Evolutionary conservation across 1,140 invertebrate genomes (phyloP), one percentile per base, ranked within the genome.

Genomic region (Calephelis virginiensis): DNA sequence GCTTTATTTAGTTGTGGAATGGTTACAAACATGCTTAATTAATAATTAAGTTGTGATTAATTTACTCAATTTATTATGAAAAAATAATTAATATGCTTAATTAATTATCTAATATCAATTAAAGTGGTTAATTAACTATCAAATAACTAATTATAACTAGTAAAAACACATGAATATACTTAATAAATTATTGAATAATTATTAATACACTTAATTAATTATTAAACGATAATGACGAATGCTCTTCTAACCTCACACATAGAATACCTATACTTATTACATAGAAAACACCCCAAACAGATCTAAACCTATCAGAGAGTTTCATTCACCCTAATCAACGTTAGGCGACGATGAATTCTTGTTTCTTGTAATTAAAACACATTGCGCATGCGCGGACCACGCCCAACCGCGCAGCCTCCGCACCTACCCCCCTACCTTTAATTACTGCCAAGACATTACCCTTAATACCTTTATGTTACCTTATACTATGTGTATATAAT

Each of bases 381-480:
- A 80, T 40, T 72, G 76, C 86, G 86, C 86, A 87, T 87, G 88
- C 88, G 86, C 78, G 68, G 60, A 71, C 83, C 86, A 82, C 88
- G 88, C 88, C 88, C 86, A 81, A 37, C 11, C 53, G 64, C 79
- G 72, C 85, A 86, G 81, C 85, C 82, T 86, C 84, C 81, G 63
- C 46, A 61, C 70, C 68, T 72, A 61, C 70, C 73, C 75, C 71
- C 70, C 75, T 70, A 69, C 78, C 76, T 83, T 90, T 90, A 90
- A 90, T 90, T 89, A 90, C 87, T 84, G 78, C 82, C 86, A 84
- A 86, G 84, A 90, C 85, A 89, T 89, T 86, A 90, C 85, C 80
- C 85, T 81, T 83, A 81, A 83, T 86, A 78, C 76, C 75, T 74
- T 74, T 78, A 84, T 78, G 76, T 84, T 81, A 80, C 72, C 73